Base-by-base conservation (phyloP, 2,797 vertebrate species). In the Smutsia temminckii region DNA sequence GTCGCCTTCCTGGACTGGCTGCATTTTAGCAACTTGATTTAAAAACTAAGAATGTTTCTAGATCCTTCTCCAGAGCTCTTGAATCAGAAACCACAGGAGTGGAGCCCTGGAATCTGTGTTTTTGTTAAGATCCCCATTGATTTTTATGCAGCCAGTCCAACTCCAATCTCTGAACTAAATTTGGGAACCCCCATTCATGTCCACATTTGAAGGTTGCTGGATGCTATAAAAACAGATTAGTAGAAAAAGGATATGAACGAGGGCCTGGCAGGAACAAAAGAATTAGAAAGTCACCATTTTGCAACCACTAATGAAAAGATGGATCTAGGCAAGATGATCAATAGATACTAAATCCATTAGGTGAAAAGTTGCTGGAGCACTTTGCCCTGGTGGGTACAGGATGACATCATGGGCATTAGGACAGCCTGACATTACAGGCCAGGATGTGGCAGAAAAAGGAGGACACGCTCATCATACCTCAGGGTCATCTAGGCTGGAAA, bases 61-160 rank as follows among this genome's bases (percentile, higher is more conserved):
- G 21, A 64, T 69, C 49, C 49, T 84, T 88, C 63, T 53, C 55
- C 51, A 91, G 40, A 92, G 8, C 42, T 72, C 59, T 74, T 40
- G 40, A 74, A 32, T 91, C 46, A 92, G 71, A 89, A 93, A 80
- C 46, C 63, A 64, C 10, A 80, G 23, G 6, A 49, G 18, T 53
- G 27, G 61, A 88, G 78, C 13, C 20, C 37, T 71, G 69, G 14
- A 20, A 71, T 89, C 59, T 86, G 12, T 49, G 55, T 64, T 68
- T 89, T 93, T 87, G 69, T 75, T 40, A 85, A 96, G 63, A 93
- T 37, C 27, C 63, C 57, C 57, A 91, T 12, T 78, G 68, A 89
- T 68, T 57, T 78, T 93, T 61, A 88, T 2, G 0, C 40, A 75
- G 59, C 32, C 59, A 86, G n/a, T 29, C 53, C 57, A 69, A n/a